These are phyloP conservation scores for Acanthosepion lycidas DNA, from an alignment of 2,888 invertebrate species.

Conservation along the genomic window DNA sequence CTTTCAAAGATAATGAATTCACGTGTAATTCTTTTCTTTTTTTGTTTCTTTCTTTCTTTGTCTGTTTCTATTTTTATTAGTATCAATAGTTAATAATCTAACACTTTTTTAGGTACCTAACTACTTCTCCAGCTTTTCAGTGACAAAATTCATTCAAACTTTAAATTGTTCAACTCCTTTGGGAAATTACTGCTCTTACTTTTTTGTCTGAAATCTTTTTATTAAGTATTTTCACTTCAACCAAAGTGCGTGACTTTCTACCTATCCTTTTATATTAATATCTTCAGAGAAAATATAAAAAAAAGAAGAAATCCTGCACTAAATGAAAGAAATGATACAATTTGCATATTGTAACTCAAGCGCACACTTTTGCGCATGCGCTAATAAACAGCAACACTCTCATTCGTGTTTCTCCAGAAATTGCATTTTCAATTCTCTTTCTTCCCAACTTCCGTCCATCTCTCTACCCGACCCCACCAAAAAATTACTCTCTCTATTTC, in stretches of 20 bases:
- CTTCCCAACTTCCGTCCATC: background rate
- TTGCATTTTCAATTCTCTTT: background rate
- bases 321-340: background rate
- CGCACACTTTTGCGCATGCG: background rate
- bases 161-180: background rate
- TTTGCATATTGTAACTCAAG: background rate
- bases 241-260: background rate
- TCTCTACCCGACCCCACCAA: background rate
- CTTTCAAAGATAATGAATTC: too few relatives aligned
- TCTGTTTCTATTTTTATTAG: too few relatives aligned
- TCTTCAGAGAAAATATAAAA: background rate
- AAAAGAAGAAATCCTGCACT: background rate
- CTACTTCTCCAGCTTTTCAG: too few relatives aligned
- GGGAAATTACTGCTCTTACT: background rate
- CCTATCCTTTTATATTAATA: background rate
- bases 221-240: background rate
- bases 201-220: background rate
- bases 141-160: background rate
- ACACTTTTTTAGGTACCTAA: too few relatives aligned
- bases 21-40: too few relatives aligned
- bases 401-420: background rate
- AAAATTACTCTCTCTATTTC: background rate
- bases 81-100: too few relatives aligned
- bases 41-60: too few relatives aligned
- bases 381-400: background rate